Base-by-base conservation (phyloP, 1,140 invertebrate species). In the Charaxes varanes region DNA sequence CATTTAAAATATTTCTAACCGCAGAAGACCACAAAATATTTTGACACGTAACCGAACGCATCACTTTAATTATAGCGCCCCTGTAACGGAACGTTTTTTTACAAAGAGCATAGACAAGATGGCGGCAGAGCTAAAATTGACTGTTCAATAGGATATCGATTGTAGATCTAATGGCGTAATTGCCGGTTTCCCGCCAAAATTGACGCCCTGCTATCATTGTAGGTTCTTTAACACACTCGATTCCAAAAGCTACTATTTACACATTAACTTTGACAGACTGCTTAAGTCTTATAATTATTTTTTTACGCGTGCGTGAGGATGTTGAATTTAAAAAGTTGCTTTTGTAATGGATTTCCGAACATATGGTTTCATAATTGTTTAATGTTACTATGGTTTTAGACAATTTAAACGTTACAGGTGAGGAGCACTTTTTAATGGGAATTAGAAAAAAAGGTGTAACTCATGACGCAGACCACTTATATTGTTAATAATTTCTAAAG, bases 201-300 rank as follows among this genome's bases (percentile, higher is more conserved):
- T 81, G 67, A 77, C 72, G 68, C 74, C 74, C 66, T 59, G 24
- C 38, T 47, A 50, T 58, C 55, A 41, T 41, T 48, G 56, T 59
- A 61, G 57, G 61, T 64, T 62, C 66, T 56, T 66, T 47, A 62
- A 59, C 61, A 57, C 52, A 56, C 47, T 54, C 56, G 53, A 49
- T 48, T 53, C 37, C 44, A 35, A 66, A 65, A 60, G 57, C 74
- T 79, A 73, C 74, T 77, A 82, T 82, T 82, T 79, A 82, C 63
- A 68, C 71, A 82, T 82, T 82, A 82, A 51, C 40, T 82, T 60
- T 82, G 78, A 82, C 78, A 76, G 74, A 50, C 64, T 65, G 54
- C 62, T 74, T 71, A 74, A 65, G 59, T 58, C 53, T 49, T 69
- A 61, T 81, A 73, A 81, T 81, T 81, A 77, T 70, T 66, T 68